Base-by-base conservation (phyloP, 2,888 invertebrate genomes). In the Caenorhabditis sp. region DNA sequence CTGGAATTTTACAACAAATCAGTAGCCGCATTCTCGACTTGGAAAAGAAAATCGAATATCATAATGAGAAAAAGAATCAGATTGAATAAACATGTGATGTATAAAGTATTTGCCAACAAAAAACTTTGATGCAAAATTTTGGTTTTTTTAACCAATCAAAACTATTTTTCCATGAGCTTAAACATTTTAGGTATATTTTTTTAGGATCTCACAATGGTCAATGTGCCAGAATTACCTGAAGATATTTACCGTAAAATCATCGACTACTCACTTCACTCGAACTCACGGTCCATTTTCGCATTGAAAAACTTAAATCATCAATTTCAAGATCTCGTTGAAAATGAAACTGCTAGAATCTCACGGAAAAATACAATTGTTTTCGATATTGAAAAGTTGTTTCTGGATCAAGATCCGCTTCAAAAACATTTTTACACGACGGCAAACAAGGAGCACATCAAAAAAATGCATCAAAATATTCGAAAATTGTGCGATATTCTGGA, bases 381-480 rank as follows among this genome's bases (percentile, higher is more conserved):
- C 10, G 57, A 58, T 36, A 36, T 58, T 31, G 17, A 24, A 14
- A 19, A 58, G 19, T 17, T 58, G 8, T 58, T 31, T n/a, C 19
- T 31, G 31, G 57, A 58, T 17, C 8, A 55, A 21, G 21, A 23
- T 23, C 21, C 51, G 3, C 51, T 51, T 21, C 19, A 21, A 51
- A n/a, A 58, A 19, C n/a, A 36, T 5, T 36, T 21, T 36, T 58
- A 58, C 17, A 36, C 31, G n/a, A 1, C 4, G n/a, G 17, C n/a
- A 31, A 19, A 55, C 4, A 26, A 27, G 26, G 12, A 55, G 27
- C 55, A 55, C 17, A 12, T 12, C 17, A 31, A 58, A 26, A 12
- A 60, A 37, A 24, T 64, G 53, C 61, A 57, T 21, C 37, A 31
- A n/a, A 36, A 37, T 51, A 61, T 61, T 37, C 27, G 61, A 64